Conservation (phyloP, 2,113 vertebrate genomes). For the Alexandromys fortis region DNA sequence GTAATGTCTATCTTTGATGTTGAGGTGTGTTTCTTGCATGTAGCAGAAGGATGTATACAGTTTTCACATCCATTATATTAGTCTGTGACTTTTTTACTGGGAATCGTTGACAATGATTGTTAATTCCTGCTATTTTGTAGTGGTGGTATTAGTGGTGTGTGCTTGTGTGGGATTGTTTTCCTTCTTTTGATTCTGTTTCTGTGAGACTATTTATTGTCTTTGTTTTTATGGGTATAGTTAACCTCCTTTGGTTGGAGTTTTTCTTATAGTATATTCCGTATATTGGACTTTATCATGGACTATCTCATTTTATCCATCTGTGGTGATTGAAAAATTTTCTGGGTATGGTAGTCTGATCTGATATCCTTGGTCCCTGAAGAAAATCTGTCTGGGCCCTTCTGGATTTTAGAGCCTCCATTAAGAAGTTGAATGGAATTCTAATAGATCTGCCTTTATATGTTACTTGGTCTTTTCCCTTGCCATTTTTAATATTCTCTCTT, state of each 20-base stretch:
- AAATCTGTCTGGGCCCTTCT: not conserved
- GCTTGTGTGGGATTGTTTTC: too few relatives aligned
- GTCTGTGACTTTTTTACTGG: not conserved
- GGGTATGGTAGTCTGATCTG: not conserved
- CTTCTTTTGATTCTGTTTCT: not conserved
- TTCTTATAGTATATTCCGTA: not conserved
- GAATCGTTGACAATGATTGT: not conserved
- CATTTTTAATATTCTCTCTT: not conserved
- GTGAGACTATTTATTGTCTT: not conserved
- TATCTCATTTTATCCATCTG: not conserved
- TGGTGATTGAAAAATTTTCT: not conserved
- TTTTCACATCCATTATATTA: not conserved
- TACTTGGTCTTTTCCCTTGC: not conserved
- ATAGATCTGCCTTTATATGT: not conserved
- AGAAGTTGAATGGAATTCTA: not conserved
- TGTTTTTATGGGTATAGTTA: not conserved
- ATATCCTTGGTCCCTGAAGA: not conserved
- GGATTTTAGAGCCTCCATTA: not conserved
- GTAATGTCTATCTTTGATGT: not conserved
- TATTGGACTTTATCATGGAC: not conserved
- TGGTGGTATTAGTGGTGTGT: not conserved
- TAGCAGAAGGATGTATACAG: not conserved
- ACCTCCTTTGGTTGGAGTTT: not conserved
- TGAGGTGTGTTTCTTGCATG: not conserved
- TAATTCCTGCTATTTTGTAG: not conserved